These are phyloP conservation scores for Drosophila engyochracea DNA, from an alignment of 2,888 invertebrate species.

Conservation along the genomic window DNA sequence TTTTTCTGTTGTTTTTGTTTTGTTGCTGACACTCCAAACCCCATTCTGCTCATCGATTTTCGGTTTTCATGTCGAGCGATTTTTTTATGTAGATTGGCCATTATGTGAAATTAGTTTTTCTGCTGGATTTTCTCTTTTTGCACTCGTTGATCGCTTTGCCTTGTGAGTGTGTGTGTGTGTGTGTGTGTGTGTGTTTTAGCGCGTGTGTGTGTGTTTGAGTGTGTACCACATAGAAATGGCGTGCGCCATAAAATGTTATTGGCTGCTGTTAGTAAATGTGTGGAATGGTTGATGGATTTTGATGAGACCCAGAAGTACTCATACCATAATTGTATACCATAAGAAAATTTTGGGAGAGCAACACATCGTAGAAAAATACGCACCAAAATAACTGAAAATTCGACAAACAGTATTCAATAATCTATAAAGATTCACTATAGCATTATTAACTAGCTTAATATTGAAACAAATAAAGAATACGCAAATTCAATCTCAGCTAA, in stretches of 20 bases:
- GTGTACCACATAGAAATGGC: constrained; percentile 67
- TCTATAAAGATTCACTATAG: neutral
- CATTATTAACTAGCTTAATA: neutral
- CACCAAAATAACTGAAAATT: neutral
- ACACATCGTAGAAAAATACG: neutral
- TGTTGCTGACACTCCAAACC: constrained; percentile 27
- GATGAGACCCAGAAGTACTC: constrained; percentile 31
- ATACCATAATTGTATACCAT: constrained; percentile 1
- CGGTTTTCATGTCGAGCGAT: constrained; percentile 65
- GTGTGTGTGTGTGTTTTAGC: constrained; percentile 3
- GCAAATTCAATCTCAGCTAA: neutral
- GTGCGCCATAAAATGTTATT: constrained; percentile 71
- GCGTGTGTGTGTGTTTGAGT: constrained; percentile 17
- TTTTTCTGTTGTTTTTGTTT: constrained; percentile 40
- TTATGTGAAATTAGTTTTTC: constrained; percentile 79
- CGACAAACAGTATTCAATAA: neutral
- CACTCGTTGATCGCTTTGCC: constrained; percentile 53
- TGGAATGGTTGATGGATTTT: constrained; percentile 45
- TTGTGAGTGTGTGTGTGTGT: neutral
- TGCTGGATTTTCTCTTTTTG: constrained; percentile 53
- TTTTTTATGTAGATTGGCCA: constrained; percentile 81
- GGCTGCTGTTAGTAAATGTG: constrained; percentile 60
- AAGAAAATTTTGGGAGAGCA: neutral
- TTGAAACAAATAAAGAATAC: neutral
- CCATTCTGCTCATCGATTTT: constrained; percentile 74